Conservation (phyloP, 2,113 vertebrate genomes). For the Apeltes quadracus region DNA sequence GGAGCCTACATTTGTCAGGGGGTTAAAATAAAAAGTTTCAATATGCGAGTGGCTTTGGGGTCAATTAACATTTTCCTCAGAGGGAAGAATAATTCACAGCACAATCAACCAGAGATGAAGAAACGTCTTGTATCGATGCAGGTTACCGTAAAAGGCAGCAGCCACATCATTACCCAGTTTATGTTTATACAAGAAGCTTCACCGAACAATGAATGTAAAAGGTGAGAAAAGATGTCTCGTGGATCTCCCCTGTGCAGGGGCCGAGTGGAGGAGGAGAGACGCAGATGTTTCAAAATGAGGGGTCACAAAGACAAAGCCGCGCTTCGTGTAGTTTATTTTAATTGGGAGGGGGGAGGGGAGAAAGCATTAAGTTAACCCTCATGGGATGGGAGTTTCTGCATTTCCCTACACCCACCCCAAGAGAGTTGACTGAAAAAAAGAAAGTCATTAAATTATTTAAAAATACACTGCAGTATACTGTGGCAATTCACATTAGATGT, state of each 20-base stretch:
- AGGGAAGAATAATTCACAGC: constrained; percentile 65
- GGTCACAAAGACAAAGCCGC: constrained; percentile 54
- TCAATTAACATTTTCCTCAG: constrained; percentile 73
- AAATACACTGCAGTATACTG: constrained; percentile 64
- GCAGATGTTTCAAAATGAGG: constrained; percentile 53
- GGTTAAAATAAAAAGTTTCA: constrained; percentile 65
- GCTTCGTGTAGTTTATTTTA: constrained; percentile 64
- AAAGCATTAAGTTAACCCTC: constrained; percentile 68
- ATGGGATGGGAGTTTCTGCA: constrained; percentile 68
- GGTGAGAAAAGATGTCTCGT: constrained; percentile 29
- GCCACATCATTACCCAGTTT: constrained; percentile 48
- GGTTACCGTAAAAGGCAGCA: constrained; percentile 31
- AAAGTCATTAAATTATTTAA: constrained; percentile 75
- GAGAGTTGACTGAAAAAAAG: constrained; percentile 57
- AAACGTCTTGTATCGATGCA: constrained; percentile 36
- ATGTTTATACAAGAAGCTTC: constrained; percentile 22
- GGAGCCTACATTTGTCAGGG: constrained; percentile 62
- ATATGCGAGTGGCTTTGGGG: constrained; percentile 66
- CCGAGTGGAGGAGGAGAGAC: constrained; percentile 37
- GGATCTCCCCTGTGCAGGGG: constrained; percentile 19
- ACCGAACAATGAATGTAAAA: constrained; percentile 28
- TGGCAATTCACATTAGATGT: constrained; percentile 54
- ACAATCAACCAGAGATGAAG: constrained; percentile 61
- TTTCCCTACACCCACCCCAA: constrained; percentile 59
- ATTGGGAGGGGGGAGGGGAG: constrained; percentile 60